Conservation (phyloP, 1,140 invertebrate species). For the Anastrepha ludens region DNA sequence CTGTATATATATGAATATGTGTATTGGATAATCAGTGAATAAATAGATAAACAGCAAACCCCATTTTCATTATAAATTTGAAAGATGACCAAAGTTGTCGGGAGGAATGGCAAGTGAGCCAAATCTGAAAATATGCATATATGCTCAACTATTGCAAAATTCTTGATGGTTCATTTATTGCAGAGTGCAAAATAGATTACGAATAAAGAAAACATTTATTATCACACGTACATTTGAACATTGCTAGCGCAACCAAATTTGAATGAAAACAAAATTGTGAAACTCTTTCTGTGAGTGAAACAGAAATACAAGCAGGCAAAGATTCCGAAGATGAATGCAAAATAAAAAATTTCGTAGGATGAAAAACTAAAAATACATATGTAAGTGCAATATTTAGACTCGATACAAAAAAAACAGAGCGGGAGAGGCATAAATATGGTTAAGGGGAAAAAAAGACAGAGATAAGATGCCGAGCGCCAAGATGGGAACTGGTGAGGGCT, state of each 20-base stretch:
- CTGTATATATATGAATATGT: too few species aligned
- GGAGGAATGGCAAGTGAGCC: too few species aligned
- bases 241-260: not conserved
- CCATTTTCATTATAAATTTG: too few species aligned
- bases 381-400: constrained; percentile 1
- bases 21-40: too few species aligned
- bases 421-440: not conserved
- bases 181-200: too few species aligned
- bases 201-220: too few species aligned
- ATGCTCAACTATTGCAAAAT: too few species aligned
- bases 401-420: not conserved
- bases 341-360: not conserved
- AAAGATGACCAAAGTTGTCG: too few species aligned
- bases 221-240: not conserved
- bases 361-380: constrained; percentile 41
- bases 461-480: not conserved
- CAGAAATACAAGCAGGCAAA: not conserved
- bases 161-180: too few species aligned
- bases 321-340: not conserved
- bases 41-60: too few species aligned
- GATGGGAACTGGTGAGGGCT: too few species aligned
- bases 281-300: not conserved
- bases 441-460: not conserved
- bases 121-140: too few species aligned
- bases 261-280: constrained; percentile 8